These are phyloP conservation scores for Dromiciops gliroides DNA, from an alignment of 2,113 vertebrate genomes.

Conservation along the genomic window DNA sequence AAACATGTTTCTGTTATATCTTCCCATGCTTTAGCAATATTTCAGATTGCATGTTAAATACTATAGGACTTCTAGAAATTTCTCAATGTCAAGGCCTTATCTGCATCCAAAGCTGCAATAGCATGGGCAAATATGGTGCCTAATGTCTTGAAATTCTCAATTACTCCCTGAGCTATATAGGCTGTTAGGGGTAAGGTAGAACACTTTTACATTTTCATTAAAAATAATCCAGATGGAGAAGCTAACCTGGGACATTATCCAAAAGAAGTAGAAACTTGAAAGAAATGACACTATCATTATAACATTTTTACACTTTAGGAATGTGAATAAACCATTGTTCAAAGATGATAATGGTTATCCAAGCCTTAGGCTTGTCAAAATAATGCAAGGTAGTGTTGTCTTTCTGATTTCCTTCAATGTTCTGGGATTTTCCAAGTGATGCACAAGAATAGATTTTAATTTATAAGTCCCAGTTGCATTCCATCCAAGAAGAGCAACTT, in stretches of 20 bases:
- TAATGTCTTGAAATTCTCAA: not conserved
- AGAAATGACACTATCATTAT: not conserved
- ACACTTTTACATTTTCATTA: not conserved
- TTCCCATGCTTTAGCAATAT: not conserved
- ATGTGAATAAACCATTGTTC: not conserved
- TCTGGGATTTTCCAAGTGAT: not conserved
- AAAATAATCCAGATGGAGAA: not conserved
- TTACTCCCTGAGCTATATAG: not conserved
- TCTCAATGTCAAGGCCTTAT: not conserved
- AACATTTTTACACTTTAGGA: not conserved
- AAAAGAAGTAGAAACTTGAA: not conserved
- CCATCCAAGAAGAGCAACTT: not conserved
- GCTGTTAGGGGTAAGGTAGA: not conserved
- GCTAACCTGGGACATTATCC: not conserved
- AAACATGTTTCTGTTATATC: not conserved
- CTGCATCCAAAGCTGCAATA: not conserved
- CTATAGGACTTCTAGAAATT: not conserved
- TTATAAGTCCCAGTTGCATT: not conserved
- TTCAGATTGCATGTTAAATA: not conserved
- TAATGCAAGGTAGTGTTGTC: not conserved
- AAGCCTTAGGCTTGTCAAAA: not conserved
- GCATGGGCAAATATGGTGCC: not conserved
- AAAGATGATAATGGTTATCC: not conserved
- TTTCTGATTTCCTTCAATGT: not conserved
- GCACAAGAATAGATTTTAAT: not conserved